Evolutionary conservation across 2,797 vertebrate genomes (phyloP).

Genomic region (Neosilurus hyrtlii): DNA sequence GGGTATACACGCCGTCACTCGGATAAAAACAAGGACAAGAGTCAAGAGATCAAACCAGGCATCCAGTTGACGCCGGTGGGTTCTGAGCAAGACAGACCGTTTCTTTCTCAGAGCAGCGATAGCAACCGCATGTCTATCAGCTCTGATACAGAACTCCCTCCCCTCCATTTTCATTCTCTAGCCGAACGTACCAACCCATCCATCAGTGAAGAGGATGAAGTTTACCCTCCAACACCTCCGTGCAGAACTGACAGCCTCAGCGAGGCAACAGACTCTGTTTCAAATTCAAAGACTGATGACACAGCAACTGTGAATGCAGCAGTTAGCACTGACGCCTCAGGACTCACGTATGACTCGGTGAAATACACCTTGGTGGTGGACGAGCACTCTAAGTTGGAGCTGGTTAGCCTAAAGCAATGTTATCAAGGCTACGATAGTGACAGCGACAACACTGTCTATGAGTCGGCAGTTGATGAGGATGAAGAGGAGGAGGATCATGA

Average conservation of each 20-base stretch:
- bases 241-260: conserved; percentile 59
- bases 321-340: conserved; percentile 76
- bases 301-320: conserved; percentile 66
- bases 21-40: conserved; percentile 68
- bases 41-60: conserved; percentile 79
- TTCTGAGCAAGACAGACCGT: conserved; percentile 69
- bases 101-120: conserved; percentile 83
- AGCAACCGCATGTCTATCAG: conserved; percentile 96
- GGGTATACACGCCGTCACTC: conserved; percentile 16
- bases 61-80: conserved; percentile 80
- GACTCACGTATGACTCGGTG: conserved; percentile 83
- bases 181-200: conserved; percentile 82
- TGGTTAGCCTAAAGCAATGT: conserved; percentile 88
- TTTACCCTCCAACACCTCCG: conserved; percentile 58
- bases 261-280: conserved; percentile 46
- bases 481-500: conserved; percentile 67
- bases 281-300: conserved; percentile 21
- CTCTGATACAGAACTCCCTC: conserved; percentile 90
- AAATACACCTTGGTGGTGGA: conserved; percentile 96
- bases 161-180: conserved; percentile 70
- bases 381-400: conserved; percentile 86
- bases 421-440: conserved; percentile 81
- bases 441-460: conserved; percentile 82
- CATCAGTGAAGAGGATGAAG: conserved; percentile 88
- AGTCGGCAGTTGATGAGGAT: conserved; percentile 83